Evolutionary conservation across 2,888 invertebrate species (phyloP), one percentile per base, ranked within the genome.

Genomic region (Physocephala rufipes): DNA sequence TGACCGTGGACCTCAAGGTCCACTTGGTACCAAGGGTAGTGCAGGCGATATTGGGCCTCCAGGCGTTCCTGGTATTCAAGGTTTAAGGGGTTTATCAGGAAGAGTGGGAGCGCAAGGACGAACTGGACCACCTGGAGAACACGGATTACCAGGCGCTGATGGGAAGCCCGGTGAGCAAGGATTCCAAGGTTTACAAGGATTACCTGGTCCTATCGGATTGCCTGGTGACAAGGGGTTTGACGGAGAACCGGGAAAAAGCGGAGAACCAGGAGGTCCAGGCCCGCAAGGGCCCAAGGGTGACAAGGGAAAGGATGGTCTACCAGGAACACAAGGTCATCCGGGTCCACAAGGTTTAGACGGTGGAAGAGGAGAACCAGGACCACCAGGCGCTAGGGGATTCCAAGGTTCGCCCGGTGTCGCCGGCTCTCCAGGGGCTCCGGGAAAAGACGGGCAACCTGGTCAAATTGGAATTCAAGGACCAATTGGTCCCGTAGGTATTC

Each of bases 151-250:
- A 61, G 95, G 95, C 13, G 92, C 93, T 71, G 95, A 95, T 85
- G 95, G 95, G 7, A 92, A 93, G 81, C 90, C 93, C 16, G 96
- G 96, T 28, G 95, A 94, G 80, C 91, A 91, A 79, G 95, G 95
- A 58, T 87, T 90, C 16, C 91, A 91, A 82, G 95, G 95, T 19
- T 86, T 92, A 24, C 92, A 93, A 86, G 96, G 96, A 45, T 87
- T 92, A 21, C 93, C 90, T 19, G 95, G 96, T 2, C 89, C 89
- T 59, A 88, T 90, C 67, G 95, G 95, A 19, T 87, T 90, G 1
- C 88, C 90, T 47, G 96, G 96, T 21, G 82, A 81, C 62, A 83
- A 82, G 71, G 83, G 83, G 91, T 70, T 92, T 91, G 45, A 90
- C 81, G 95, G 94, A 49, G 93, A 93, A 79, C 88, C 91, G n/a